These are phyloP conservation scores for Sinodicranocentrus sp. DNA, from an alignment of 2,888 invertebrate species.

Conservation along the genomic window DNA sequence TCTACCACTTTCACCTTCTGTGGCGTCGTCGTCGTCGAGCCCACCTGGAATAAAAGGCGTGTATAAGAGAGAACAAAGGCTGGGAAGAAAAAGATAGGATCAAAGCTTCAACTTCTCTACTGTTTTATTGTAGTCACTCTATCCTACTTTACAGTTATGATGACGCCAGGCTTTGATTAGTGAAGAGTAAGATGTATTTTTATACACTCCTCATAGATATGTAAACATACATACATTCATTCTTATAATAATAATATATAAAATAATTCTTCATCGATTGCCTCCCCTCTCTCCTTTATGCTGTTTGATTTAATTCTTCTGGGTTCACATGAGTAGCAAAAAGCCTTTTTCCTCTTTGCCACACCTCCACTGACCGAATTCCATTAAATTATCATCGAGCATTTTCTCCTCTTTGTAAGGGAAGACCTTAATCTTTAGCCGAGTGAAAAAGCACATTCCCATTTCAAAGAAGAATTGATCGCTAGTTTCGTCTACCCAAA, in stretches of 20 bases:
- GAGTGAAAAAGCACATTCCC: too few relatives aligned
- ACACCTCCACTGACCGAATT: background rate
- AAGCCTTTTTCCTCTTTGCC: background rate
- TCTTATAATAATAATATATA: too few relatives aligned
- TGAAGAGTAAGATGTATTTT: background rate
- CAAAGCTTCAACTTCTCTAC: background rate
- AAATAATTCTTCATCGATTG: too few relatives aligned
- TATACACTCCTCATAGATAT: too few relatives aligned
- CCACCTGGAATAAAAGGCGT: background rate
- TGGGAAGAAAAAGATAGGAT: background rate
- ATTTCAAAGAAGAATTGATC: too few relatives aligned
- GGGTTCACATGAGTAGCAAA: background rate
- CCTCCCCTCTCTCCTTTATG: background rate
- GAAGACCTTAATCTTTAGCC: too few relatives aligned
- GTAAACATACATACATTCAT: too few relatives aligned
- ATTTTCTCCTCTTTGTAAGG: too few relatives aligned
- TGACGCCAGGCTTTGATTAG: conserved; percentile 26
- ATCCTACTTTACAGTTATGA: conserved; percentile 14
- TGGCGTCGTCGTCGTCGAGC: too few relatives aligned
- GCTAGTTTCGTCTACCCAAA: too few relatives aligned
- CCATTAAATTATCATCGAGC: conserved; percentile 10
- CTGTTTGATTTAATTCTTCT: background rate
- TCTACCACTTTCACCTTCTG: conserved; percentile 4
- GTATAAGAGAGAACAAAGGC: background rate
- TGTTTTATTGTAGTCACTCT: background rate